Percentiles rank a stretch among this genome's conserved stretches.
phyloP scores from a whole-genome alignment of 2,113 vertebrate genomes.

The Nipponia nippon region DNA sequence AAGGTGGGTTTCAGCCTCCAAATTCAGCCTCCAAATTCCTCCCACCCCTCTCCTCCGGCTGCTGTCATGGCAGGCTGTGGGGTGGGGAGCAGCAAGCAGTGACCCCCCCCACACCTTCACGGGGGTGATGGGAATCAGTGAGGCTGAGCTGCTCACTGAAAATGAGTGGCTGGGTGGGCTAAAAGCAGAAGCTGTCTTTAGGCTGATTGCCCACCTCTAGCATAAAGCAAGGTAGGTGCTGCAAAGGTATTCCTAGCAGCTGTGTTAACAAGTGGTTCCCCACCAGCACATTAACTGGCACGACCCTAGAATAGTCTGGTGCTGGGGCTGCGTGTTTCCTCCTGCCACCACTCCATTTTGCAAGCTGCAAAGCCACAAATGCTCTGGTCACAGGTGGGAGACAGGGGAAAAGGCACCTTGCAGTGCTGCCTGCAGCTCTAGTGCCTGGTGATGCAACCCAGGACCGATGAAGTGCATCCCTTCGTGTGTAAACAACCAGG shows the following conservation, averaged over 20 bases:
- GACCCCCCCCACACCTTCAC: fast-evolving
- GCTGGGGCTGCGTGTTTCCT: neutral
- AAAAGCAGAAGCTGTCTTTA: neutral
- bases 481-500: neutral
- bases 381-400: neutral
- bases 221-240: neutral
- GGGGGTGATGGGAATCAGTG: neutral
- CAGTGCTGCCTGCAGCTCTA: neutral
- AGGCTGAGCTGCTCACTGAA: neutral
- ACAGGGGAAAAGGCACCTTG: neutral
- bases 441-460: neutral
- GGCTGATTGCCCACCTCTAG: neutral
- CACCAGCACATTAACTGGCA: neutral
- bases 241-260: neutral
- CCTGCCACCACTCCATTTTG: fast-evolving
- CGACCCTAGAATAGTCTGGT: neutral
- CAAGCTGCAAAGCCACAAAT: neutral
- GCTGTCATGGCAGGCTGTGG: neutral
- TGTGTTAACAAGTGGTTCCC: neutral
- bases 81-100: neutral
- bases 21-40: neutral
- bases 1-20: neutral
- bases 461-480: neutral
- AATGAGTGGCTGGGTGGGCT: neutral
- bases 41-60: neutral